Conservation (phyloP, 2,888 invertebrate species). For the Scotopteryx bipunctaria region DNA sequence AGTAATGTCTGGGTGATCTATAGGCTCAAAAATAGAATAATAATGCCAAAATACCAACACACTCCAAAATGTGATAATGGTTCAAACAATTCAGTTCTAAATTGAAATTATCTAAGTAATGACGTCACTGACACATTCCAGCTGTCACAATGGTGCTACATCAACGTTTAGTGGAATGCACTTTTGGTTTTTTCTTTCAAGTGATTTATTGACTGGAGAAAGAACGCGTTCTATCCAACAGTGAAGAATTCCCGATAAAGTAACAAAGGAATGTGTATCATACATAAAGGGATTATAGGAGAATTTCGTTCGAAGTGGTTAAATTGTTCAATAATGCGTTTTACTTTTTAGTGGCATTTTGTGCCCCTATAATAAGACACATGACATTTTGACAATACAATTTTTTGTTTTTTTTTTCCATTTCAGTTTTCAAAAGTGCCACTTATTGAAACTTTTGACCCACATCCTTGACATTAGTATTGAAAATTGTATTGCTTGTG, state of each 20-base stretch:
- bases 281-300: not conserved
- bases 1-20: no score
- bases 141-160: constrained; percentile 37
- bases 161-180: constrained; percentile 40
- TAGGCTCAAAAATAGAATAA: no score
- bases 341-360: not conserved
- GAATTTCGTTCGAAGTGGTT: not conserved
- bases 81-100: constrained; percentile 13
- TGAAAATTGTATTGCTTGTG: no score
- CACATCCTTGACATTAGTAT: no score
- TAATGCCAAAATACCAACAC: not conserved
- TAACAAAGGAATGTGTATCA: constrained; percentile 7
- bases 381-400: constrained; percentile 13
- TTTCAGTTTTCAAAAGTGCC: no score
- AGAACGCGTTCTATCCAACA: constrained; percentile 31
- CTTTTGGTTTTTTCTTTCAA: constrained; percentile 38
- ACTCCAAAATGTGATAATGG: no score
- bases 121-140: constrained; percentile 29
- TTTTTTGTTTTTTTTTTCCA: not conserved
- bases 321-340: not conserved
- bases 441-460: not conserved
- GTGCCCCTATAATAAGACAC: constrained; percentile 5
- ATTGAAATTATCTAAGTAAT: constrained; percentile 6
- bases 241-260: constrained; percentile 21
- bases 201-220: constrained; percentile 33